Evolutionary conservation across 2,888 invertebrate genomes (phyloP).

Genomic region (Osmoderma eremita): DNA sequence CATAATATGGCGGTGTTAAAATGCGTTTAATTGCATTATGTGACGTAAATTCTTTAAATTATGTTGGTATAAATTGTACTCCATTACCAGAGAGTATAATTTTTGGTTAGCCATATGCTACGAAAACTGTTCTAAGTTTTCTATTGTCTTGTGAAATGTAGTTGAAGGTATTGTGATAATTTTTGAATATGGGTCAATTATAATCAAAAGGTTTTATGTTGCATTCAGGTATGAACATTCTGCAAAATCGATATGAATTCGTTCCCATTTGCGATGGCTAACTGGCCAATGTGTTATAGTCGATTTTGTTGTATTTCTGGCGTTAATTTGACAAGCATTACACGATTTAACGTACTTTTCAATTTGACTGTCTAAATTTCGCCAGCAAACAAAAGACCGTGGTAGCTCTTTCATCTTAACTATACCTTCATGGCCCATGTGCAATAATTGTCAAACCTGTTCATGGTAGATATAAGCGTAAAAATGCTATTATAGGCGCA

Average conservation of each 20-base stretch:
- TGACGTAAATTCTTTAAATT: conserved; percentile 9
- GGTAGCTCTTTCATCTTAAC: conserved; percentile 14
- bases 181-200: conserved; percentile 15
- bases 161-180: conserved; percentile 3
- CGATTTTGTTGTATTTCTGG: background rate
- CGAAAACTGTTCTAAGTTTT: conserved; percentile 16
- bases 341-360: conserved; percentile 6
- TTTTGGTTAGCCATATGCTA: conserved; percentile 2
- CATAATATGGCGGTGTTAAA: conserved; percentile 13
- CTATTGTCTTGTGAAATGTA: conserved; percentile 1
- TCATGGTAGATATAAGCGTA: too few relatives aligned
- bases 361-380: conserved; percentile 9
- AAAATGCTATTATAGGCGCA: too few relatives aligned
- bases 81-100: conserved; percentile 10
- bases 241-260: conserved; percentile 20
- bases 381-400: too few relatives aligned
- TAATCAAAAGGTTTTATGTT: conserved; percentile 5
- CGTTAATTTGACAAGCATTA: conserved; percentile 11
- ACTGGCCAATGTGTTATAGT: conserved; percentile 11
- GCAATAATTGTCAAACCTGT: too few relatives aligned
- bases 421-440: conserved; percentile 1
- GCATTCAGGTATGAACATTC: conserved; percentile 2
- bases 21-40: conserved; percentile 11
- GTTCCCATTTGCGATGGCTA: conserved; percentile 7
- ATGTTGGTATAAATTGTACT: background rate